These are phyloP conservation scores for Hirtodrosophila duncani DNA, from an alignment of 2,888 invertebrate species.

Conservation along the genomic window DNA sequence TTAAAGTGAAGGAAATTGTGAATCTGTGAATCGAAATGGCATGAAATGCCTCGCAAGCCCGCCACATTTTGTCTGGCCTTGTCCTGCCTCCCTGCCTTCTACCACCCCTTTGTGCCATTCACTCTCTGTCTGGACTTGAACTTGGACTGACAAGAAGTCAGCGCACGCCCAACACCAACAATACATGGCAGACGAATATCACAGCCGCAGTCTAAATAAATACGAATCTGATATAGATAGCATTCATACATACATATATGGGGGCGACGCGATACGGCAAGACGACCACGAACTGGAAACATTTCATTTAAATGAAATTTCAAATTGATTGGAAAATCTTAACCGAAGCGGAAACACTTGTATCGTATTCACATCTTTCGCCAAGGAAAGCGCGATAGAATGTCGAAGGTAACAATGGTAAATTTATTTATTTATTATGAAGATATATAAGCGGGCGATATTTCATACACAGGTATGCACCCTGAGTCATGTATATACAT, in stretches of 20 bases:
- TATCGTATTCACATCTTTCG: too few relatives aligned
- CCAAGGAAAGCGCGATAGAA: too few relatives aligned
- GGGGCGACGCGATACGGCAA: background rate
- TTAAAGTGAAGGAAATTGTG: conserved; percentile 44
- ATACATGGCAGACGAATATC: conserved; percentile 13
- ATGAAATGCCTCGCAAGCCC: conserved; percentile 10
- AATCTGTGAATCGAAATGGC: conserved; percentile 48
- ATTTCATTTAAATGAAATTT: conserved; percentile 38
- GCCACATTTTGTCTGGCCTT: conserved; percentile 2
- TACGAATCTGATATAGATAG: too few relatives aligned
- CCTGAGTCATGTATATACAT: too few relatives aligned
- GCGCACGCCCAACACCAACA: conserved; percentile 20
- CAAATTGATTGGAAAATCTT: conserved; percentile 34
- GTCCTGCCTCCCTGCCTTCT: conserved; percentile 2
- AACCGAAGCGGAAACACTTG: too few relatives aligned
- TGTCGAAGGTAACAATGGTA: too few relatives aligned
- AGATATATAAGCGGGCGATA: too few relatives aligned
- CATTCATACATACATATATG: too few relatives aligned
- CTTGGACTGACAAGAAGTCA: conserved; percentile 16
- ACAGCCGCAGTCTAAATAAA: conserved; percentile 26
- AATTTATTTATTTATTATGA: too few relatives aligned
- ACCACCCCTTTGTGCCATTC: background rate
- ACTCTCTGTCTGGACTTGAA: conserved; percentile 8
- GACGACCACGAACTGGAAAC: conserved; percentile 13
- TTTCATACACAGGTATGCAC: too few relatives aligned